Evolutionary conservation across 2,888 invertebrate genomes (phyloP).

Genomic region (Andrena chrysosceles): DNA sequence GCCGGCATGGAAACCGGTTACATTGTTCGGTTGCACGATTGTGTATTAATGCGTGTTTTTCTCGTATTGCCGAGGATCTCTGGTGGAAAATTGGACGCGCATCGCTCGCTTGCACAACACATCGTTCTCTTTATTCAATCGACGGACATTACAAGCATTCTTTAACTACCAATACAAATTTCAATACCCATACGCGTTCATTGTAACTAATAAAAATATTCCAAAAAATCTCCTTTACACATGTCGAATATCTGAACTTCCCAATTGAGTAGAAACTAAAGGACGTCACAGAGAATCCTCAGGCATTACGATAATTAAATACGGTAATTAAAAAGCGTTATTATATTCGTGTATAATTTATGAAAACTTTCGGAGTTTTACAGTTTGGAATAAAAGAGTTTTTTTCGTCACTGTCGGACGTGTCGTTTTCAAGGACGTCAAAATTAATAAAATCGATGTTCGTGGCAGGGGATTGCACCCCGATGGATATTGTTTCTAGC

Average conservation of each 20-base stretch:
- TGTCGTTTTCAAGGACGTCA: conserved; percentile 30
- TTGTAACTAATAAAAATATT: too few species aligned
- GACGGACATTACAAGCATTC: background rate
- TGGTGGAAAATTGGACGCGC: background rate
- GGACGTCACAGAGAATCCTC: too few species aligned
- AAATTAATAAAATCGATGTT: conserved; percentile 55
- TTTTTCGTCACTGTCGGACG: too few species aligned
- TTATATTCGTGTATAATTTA: too few species aligned
- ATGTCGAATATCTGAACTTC: too few species aligned
- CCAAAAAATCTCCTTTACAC: too few species aligned
- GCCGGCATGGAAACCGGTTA: conserved; percentile 30
- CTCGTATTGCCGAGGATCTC: conserved; percentile 13
- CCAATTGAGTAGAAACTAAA: too few species aligned
- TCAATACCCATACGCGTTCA: background rate
- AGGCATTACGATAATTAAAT: too few species aligned
- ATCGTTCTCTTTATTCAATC: background rate
- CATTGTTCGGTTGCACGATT: background rate
- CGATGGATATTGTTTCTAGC: conserved; percentile 27
- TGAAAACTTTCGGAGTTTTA: too few species aligned
- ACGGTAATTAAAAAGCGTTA: too few species aligned
- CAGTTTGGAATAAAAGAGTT: too few species aligned
- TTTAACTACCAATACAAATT: background rate
- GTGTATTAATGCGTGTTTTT: conserved; percentile 9
- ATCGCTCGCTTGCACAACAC: background rate
- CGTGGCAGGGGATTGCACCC: conserved; percentile 5